Conservation (phyloP, 1,140 invertebrate species). For the Formica selysi region DNA sequence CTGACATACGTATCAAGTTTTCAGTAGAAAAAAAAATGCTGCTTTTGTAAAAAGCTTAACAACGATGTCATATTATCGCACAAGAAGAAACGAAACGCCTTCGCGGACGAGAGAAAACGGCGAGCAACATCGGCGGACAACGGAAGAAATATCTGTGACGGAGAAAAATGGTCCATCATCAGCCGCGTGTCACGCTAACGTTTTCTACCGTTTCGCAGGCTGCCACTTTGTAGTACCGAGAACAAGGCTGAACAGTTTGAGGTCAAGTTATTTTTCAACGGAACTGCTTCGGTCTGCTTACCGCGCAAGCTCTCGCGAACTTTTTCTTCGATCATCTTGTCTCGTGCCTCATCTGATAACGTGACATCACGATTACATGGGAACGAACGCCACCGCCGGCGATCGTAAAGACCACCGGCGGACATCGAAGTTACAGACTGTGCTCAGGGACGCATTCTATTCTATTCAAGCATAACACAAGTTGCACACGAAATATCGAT, state of each 20-base stretch:
- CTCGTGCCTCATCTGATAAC: constrained; percentile 76
- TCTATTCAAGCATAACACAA: not conserved
- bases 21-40: not conserved
- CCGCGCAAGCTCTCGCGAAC: constrained; percentile 76
- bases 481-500: not conserved
- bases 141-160: constrained; percentile 14
- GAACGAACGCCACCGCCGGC: constrained; percentile 73
- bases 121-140: not conserved
- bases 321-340: constrained; percentile 68
- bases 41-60: not conserved
- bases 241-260: constrained; percentile 76
- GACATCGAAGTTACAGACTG: constrained; percentile 55
- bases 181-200: constrained; percentile 22
- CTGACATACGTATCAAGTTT: no score
- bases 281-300: constrained; percentile 65
- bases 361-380: constrained; percentile 83
- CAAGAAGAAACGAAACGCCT: constrained; percentile 9
- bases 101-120: no score
- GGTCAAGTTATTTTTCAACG: constrained; percentile 76
- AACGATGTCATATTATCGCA: not conserved
- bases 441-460: constrained; percentile 59
- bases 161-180: constrained; percentile 46
- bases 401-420: constrained; percentile 73
- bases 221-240: constrained; percentile 55
- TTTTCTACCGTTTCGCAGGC: constrained; percentile 53